phyloP scores from a whole-genome alignment of 2,113 vertebrate genomes.

The Myanophis thanlyinensis region DNA sequence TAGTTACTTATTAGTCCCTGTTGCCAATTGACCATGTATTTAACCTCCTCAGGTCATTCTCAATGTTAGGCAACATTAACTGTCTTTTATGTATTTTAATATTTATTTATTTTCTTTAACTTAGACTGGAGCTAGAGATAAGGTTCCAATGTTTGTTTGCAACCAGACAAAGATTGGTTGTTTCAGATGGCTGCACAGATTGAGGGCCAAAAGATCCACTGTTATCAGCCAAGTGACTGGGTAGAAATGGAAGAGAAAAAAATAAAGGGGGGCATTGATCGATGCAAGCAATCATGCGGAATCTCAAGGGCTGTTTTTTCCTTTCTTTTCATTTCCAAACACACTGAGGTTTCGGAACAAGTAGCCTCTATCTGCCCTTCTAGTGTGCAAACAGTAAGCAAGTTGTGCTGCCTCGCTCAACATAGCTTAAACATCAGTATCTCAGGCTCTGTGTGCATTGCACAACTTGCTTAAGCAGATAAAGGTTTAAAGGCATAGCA shows the following conservation, averaged over 20 bases:
- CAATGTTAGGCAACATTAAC: background rate
- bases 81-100: constrained; percentile 6
- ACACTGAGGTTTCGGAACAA: background rate
- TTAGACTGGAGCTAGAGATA: background rate
- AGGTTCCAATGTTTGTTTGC: background rate
- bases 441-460: background rate
- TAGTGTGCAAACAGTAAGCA: background rate
- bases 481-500: background rate
- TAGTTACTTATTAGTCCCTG: background rate
- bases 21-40: background rate
- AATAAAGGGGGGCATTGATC: background rate
- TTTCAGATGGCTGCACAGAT: background rate
- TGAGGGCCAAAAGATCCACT: background rate
- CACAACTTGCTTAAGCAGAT: background rate
- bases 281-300: background rate
- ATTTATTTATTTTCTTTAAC: constrained; percentile 1
- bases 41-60: background rate
- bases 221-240: background rate
- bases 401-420: background rate
- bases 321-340: background rate
- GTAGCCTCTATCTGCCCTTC: background rate
- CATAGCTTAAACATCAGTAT: background rate
- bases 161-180: background rate
- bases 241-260: background rate
- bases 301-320: background rate